phyloP scores from a whole-genome alignment of 1,140 invertebrate genomes.

The Epicauta chinensis region DNA sequence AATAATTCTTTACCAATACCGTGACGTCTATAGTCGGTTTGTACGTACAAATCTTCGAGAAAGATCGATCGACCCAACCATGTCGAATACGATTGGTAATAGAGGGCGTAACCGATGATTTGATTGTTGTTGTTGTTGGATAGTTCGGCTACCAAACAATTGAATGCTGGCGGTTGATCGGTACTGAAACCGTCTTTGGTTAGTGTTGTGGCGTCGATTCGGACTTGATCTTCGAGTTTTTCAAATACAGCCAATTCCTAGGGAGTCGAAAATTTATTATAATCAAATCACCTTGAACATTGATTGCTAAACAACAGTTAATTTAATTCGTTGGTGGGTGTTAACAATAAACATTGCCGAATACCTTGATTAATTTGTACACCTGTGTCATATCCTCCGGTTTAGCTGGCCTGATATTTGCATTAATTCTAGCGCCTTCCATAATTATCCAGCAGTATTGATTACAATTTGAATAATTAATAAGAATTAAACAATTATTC shows the following conservation, averaged over 20 bases:
- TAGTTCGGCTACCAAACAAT: constrained; percentile 59
- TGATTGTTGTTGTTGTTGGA: too few species aligned
- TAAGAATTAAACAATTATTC: too few species aligned
- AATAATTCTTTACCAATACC: constrained; percentile 69
- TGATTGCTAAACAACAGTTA: not conserved
- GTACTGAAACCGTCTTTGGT: constrained; percentile 61
- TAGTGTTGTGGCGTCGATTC: constrained; percentile 59
- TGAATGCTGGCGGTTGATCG: constrained; percentile 59
- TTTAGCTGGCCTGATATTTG: constrained; percentile 30
- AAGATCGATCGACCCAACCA: constrained; percentile 69
- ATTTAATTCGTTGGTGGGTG: too few species aligned
- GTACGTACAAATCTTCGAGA: constrained; percentile 80
- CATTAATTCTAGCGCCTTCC: too few species aligned
- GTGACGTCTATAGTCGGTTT: constrained; percentile 52
- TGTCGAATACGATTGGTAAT: constrained; percentile 71
- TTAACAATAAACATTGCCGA: not conserved
- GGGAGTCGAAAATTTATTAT: too few species aligned
- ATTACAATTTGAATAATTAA: too few species aligned
- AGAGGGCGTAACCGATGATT: constrained; percentile 65
- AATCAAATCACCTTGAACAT: too few species aligned
- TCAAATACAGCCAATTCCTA: constrained; percentile 79
- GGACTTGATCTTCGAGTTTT: constrained; percentile 66
- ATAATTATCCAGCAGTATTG: too few species aligned
- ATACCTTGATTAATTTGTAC: constrained; percentile 31
- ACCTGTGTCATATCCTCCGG: constrained; percentile 33